These are phyloP conservation scores for Coracopsis vasa DNA, from an alignment of 2,113 vertebrate species.

Conservation along the genomic window DNA sequence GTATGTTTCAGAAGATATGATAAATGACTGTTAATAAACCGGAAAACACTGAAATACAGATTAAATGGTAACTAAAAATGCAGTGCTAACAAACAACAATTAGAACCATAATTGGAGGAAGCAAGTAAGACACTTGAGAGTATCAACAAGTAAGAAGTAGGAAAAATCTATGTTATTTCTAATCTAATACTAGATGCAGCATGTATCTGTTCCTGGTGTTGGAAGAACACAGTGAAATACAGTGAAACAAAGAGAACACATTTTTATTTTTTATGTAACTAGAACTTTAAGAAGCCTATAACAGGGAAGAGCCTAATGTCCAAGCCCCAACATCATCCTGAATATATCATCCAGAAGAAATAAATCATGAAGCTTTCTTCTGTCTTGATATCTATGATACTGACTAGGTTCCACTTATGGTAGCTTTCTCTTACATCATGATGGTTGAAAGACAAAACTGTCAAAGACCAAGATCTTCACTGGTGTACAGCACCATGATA, in stretches of 20 bases:
- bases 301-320: background rate
- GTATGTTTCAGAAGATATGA: background rate
- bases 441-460: background rate
- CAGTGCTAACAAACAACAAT: background rate
- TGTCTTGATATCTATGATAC: background rate
- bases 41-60: background rate
- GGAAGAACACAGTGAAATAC: background rate
- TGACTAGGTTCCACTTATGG: background rate
- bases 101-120: background rate
- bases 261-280: fast-evolving
- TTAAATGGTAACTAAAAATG: background rate
- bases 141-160: background rate
- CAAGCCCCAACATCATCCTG: background rate
- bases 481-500: background rate
- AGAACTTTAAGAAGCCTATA: background rate
- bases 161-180: background rate
- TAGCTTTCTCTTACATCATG: background rate
- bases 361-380: background rate
- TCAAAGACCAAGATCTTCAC: background rate
- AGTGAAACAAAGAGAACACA: background rate
- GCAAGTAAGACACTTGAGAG: background rate
- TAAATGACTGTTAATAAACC: background rate
- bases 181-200: background rate
- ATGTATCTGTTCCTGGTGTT: background rate
- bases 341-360: background rate